Base-by-base conservation (phyloP, 2,888 invertebrate genomes). In the Thalpophila matura region DNA sequence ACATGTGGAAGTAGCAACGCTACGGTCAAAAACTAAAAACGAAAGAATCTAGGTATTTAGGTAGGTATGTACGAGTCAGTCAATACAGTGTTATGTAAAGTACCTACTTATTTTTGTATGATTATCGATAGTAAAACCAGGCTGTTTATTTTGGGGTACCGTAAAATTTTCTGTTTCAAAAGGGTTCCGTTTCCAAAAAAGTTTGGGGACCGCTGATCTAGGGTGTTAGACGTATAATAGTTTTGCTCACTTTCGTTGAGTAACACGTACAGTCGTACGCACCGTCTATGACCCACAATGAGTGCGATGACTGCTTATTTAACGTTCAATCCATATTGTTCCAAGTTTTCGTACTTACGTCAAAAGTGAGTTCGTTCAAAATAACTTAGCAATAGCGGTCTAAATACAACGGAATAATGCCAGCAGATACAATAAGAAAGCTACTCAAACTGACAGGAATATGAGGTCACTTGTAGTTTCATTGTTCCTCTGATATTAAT, bases 401-500 rank as follows among this genome's bases (percentile, higher is more conserved):
- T 45, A 43, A 45, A 33, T 43, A 49, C 16, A 18, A 40, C 22
- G 61, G 42, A 53, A 69, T 50, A 69, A 42, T 69, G 12, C 33
- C 18, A 27, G 6, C 12, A 50, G 40, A 58, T 9, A 40, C 26
- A 40, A 40, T 47, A 45, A 49, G 51, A 55, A 51, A 26, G 31
- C 29, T 16, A 46, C 20, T 38, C 1, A n/a, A 37, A 56, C 14
- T 46, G 53, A 38, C 29, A 43, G 37, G 9, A 54, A 37, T 18
- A 47, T 47, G 43, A 71, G 57, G 62, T 66, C 59, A 65, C 54
- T 70, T 37, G 35, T 40, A 50, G 40, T 45, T 27, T 62, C 51
- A 71, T 71, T 63, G 63, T 78, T 62, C 40, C 33, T 29, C 37
- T 10, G 33, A 29, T 60, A 61, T 58, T 66, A 59, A 63, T 75